These are phyloP conservation scores for Leptinotarsa haldemani DNA, from an alignment of 2,888 invertebrate genomes.

Conservation along the genomic window DNA sequence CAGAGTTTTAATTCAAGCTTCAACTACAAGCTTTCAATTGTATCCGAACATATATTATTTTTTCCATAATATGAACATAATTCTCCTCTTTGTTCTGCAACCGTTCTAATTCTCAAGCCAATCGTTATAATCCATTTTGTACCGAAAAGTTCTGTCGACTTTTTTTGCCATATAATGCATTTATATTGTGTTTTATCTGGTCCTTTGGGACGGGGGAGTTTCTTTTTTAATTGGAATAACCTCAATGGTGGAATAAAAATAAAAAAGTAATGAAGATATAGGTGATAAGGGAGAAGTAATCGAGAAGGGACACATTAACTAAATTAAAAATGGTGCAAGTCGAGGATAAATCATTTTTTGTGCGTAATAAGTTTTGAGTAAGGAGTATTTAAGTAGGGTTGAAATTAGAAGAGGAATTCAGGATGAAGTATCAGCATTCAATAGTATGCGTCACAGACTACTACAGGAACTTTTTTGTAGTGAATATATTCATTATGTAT, in stretches of 20 bases:
- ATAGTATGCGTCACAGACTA: no score
- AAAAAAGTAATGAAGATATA: constrained; percentile 62
- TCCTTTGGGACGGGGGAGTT: constrained; percentile 49
- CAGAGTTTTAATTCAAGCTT: no score
- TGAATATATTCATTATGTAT: no score
- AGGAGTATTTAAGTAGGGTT: background rate
- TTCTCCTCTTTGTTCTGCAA: background rate
- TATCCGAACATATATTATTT: background rate
- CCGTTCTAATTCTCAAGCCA: background rate
- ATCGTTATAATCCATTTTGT: constrained; percentile 4
- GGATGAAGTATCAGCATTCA: no score
- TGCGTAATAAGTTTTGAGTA: background rate
- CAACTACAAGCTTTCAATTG: background rate
- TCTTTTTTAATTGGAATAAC: constrained; percentile 65
- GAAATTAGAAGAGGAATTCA: background rate
- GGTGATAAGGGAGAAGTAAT: constrained; percentile 61
- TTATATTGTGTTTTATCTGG: constrained; percentile 52
- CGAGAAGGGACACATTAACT: constrained; percentile 46
- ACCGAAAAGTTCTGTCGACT: constrained; percentile 34
- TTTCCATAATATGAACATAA: background rate
- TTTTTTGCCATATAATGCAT: constrained; percentile 58
- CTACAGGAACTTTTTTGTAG: no score
- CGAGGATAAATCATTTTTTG: constrained; percentile 7
- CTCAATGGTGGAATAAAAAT: constrained; percentile 66
- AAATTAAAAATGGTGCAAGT: constrained; percentile 36